These are phyloP conservation scores for Meandrina meandrites DNA, from an alignment of 92 coral and sea anemone species.

Conservation along the genomic window DNA sequence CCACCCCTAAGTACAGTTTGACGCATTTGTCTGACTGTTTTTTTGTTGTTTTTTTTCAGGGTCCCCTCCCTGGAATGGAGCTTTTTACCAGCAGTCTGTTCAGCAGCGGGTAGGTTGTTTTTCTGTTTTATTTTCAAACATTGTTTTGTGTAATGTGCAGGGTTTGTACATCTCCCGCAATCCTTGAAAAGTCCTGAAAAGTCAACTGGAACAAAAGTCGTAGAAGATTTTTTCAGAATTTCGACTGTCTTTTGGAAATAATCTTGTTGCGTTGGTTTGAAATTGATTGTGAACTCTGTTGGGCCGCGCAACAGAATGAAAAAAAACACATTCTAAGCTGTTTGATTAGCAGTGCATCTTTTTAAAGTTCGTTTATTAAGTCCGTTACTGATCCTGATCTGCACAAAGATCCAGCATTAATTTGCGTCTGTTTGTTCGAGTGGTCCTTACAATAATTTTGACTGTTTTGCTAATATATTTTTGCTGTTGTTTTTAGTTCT, in stretches of 20 bases:
- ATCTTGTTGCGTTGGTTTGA: too few species aligned
- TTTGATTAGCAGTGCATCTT: too few species aligned
- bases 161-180: neutral
- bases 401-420: too few species aligned
- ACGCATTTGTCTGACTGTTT: neutral
- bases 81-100: conserved; percentile 89
- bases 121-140: too few species aligned
- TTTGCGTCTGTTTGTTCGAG: too few species aligned
- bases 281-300: too few species aligned
- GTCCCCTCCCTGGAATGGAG: conserved; percentile 89
- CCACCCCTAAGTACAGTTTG: neutral
- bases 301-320: too few species aligned
- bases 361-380: too few species aligned
- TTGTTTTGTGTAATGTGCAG: neutral
- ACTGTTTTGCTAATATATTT: neutral
- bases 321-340: too few species aligned
- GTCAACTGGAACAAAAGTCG: neutral
- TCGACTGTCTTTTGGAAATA: neutral
- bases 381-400: too few species aligned
- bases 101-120: conserved; percentile 73
- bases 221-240: too few species aligned
- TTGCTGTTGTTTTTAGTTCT: conserved; percentile 40
- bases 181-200: too few species aligned
- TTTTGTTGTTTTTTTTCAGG: conserved; percentile 33
- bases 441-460: neutral